Percentiles rank a stretch among this genome's conserved stretches.
These are phyloP conservation scores for Diacarnus erythraeanus DNA, from an alignment of 37 sponge, comb jelly and placozoan genomes.

Conservation along the genomic window DNA sequence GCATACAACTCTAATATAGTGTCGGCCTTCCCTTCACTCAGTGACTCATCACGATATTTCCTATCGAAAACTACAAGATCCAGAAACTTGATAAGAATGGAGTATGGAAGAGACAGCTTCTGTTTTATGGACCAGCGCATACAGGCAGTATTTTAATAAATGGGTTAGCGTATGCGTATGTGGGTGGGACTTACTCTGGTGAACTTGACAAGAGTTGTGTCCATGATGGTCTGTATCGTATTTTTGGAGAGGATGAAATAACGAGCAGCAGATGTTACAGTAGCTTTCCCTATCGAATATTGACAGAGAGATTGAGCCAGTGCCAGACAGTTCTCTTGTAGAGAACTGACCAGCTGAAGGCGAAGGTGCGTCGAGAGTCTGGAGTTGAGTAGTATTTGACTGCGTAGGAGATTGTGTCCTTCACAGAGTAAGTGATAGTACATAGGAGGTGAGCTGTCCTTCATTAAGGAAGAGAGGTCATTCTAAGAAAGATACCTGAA, in stretches of 20 bases:
- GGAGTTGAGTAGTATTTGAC: conserved; percentile 3
- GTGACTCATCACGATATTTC: background rate
- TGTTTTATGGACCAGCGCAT: background rate
- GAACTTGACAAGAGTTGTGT: conserved; percentile 14
- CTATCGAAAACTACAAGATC: conserved; percentile 22
- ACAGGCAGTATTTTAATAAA: background rate
- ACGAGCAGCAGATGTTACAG: conserved; percentile 4
- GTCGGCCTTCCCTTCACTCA: conserved; percentile 14
- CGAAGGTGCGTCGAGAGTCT: background rate
- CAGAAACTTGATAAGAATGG: conserved; percentile 37
- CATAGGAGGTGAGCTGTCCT: conserved; percentile 46
- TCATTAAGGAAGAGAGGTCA: conserved; percentile 24
- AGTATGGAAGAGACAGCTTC: conserved; percentile 5
- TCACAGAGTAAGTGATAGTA: conserved; percentile 48
- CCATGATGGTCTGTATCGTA: conserved; percentile 14
- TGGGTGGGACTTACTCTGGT: conserved; percentile 1
- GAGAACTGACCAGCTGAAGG: background rate
- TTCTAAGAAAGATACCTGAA: conserved; percentile 1
- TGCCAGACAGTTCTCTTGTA: conserved; percentile 32
- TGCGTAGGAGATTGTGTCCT: conserved; percentile 41
- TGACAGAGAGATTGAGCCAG: conserved; percentile 48
- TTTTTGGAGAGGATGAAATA: conserved; percentile 44
- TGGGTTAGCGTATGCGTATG: background rate
- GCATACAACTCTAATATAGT: conserved; percentile 35
- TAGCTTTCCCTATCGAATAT: conserved; percentile 7